Evolutionary conservation across 2,888 invertebrate genomes (phyloP).

Genomic region (Brachypterus glaber): DNA sequence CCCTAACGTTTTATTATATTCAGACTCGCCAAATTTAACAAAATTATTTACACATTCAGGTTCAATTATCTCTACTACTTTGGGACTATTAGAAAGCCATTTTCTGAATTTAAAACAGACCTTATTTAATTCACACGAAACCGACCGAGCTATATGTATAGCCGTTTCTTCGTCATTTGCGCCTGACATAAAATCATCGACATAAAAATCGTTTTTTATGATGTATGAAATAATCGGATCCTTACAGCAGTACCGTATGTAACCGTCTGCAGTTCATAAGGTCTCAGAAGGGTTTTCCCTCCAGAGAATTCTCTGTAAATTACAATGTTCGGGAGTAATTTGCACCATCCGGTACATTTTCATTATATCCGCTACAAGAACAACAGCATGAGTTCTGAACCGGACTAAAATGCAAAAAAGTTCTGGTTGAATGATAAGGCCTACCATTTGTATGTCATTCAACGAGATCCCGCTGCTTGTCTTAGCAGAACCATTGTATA

Average conservation of each 20-base stretch:
- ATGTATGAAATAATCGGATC: neutral
- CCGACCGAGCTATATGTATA: neutral
- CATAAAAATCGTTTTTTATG: slow-evolving; percentile 9
- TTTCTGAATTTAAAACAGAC: slow-evolving; percentile 5
- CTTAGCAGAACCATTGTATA: slow-evolving; percentile 10
- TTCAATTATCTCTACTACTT: slow-evolving; percentile 1
- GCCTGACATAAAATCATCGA: slow-evolving; percentile 12
- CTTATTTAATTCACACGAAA: neutral
- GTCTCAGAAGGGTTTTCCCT: neutral
- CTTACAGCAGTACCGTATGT: slow-evolving; percentile 4
- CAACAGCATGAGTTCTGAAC: too few relatives aligned
- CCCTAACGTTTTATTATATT: slow-evolving; percentile 8
- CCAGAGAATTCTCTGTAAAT: slow-evolving; percentile 8
- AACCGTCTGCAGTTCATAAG: slow-evolving; percentile 5
- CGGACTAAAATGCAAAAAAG: too few relatives aligned
- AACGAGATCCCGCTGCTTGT: slow-evolving; percentile 9
- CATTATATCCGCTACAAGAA: too few relatives aligned
- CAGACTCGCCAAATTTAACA: neutral
- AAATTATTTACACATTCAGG: neutral
- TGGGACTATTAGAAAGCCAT: slow-evolving; percentile 6
- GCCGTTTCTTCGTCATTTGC: slow-evolving; percentile 6
- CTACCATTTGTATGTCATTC: too few relatives aligned
- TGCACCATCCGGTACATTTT: too few relatives aligned
- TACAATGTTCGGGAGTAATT: slow-evolving; percentile 3
- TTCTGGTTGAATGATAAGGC: too few relatives aligned